Percentiles rank a stretch among this genome's conserved stretches.
Conservation (phyloP, 1,140 invertebrate genomes). For the Galleria mellonella region DNA sequence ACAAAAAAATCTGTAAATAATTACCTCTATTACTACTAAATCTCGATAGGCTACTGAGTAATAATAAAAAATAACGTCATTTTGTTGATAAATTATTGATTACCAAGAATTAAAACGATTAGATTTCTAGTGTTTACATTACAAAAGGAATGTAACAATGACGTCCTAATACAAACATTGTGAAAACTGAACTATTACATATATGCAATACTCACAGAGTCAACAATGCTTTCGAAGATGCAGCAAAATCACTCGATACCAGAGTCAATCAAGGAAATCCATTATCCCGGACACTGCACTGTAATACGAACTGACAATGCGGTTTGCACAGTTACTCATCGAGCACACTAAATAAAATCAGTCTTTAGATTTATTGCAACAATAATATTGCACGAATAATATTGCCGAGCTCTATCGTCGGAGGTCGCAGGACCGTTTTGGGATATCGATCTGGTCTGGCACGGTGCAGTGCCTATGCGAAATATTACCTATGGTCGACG, state of each 20-base stretch:
- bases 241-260: slow-evolving; percentile 23
- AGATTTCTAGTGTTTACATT: neutral
- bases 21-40: no score
- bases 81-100: neutral
- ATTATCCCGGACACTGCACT: slow-evolving; percentile 46
- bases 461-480: slow-evolving; percentile 14
- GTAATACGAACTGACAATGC: slow-evolving; percentile 24
- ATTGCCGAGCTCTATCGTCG: slow-evolving; percentile 16
- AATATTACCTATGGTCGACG: no score
- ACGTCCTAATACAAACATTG: neutral
- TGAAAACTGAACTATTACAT: slow-evolving; percentile 1
- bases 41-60: neutral
- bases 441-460: slow-evolving; percentile 32
- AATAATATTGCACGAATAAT: slow-evolving; percentile 28
- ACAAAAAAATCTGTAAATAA: no score
- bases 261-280: slow-evolving; percentile 51
- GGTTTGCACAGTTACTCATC: slow-evolving; percentile 25
- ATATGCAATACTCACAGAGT: slow-evolving; percentile 34
- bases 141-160: neutral
- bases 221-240: slow-evolving; percentile 24
- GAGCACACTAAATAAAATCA: slow-evolving; percentile 25
- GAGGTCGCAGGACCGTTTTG: slow-evolving; percentile 26
- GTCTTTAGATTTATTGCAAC: slow-evolving; percentile 28
- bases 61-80: neutral
- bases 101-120: neutral